Percentiles rank a stretch among this genome's conserved stretches.
These are phyloP conservation scores for Pontoporia blainvillei DNA, from an alignment of 2,113 vertebrate species.

Conservation along the genomic window DNA sequence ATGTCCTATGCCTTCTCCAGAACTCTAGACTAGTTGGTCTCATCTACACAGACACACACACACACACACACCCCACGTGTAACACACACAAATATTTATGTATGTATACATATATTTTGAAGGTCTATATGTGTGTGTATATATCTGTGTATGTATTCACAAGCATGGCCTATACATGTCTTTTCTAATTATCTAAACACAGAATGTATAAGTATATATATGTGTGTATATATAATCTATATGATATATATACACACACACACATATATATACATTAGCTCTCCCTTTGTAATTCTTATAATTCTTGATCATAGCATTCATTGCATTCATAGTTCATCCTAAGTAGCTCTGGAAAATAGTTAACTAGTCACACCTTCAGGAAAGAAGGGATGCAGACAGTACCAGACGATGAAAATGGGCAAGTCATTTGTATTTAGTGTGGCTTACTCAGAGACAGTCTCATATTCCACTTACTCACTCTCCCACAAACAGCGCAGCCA, in stretches of 20 bases:
- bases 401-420: neutral
- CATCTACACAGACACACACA: neutral
- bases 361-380: neutral
- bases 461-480: neutral
- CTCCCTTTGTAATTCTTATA: neutral
- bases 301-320: neutral
- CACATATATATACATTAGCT: neutral
- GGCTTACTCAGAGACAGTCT: neutral
- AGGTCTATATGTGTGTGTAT: neutral
- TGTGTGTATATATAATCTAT: neutral
- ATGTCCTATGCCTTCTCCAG: neutral
- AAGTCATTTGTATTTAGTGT: neutral
- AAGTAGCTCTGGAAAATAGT: neutral
- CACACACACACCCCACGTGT: neutral
- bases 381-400: neutral
- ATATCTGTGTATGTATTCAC: neutral
- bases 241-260: neutral
- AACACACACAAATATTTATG: neutral
- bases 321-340: neutral
- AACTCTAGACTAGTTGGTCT: neutral
- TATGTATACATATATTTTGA: conserved; percentile 33
- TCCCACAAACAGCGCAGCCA: neutral
- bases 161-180: neutral
- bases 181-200: neutral
- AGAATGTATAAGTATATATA: neutral